phyloP scores from a whole-genome alignment of 2,113 vertebrate genomes.

The Calonectris borealis region DNA sequence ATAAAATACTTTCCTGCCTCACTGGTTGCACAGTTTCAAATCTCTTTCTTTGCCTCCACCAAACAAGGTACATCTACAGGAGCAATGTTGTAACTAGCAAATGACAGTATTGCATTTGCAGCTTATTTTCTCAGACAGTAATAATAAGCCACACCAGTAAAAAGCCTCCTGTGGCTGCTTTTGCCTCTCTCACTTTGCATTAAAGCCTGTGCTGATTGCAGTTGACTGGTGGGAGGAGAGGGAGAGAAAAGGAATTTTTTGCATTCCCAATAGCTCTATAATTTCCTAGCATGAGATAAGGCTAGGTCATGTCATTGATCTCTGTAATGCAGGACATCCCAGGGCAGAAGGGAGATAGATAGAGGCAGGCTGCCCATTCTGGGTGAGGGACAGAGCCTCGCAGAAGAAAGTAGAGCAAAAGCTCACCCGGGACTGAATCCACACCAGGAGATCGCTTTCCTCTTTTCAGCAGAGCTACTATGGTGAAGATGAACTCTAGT shows the following conservation, averaged over 20 bases:
- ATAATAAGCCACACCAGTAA: neutral
- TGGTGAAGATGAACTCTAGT: neutral
- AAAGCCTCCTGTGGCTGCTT: neutral
- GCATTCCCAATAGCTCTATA: neutral
- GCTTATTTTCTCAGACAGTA: neutral
- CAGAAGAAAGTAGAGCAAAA: neutral
- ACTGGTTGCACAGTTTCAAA: neutral
- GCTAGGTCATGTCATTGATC: neutral
- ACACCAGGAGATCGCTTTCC: neutral
- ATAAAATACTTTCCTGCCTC: neutral
- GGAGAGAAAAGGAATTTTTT: conserved; percentile 17
- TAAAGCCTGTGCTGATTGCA: neutral
- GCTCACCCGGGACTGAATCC: neutral
- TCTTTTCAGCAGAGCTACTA: neutral
- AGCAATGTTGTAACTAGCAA: neutral
- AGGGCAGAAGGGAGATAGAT: neutral
- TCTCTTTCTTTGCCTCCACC: neutral
- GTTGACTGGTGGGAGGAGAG: neutral
- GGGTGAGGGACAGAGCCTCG: neutral
- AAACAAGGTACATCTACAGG: neutral
- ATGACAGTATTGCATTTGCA: neutral
- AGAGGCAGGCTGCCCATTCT: neutral
- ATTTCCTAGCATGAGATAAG: neutral
- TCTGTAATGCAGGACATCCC: neutral
- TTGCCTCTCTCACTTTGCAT: neutral